These are phyloP conservation scores for Conus canariensis DNA, from an alignment of 2,888 invertebrate genomes.

Conservation along the genomic window DNA sequence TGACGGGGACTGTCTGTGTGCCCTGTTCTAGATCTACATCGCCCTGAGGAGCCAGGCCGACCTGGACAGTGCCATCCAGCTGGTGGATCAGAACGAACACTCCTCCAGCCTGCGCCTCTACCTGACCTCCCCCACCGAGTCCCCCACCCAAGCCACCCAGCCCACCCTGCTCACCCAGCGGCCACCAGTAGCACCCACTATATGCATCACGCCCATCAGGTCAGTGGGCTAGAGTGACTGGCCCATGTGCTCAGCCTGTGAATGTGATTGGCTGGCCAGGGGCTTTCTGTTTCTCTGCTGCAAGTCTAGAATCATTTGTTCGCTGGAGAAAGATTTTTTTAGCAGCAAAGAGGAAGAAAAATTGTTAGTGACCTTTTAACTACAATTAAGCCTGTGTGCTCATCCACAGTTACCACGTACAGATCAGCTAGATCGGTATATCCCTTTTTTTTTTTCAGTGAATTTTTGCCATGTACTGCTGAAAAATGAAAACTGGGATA, in stretches of 20 bases:
- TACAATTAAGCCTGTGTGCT: no score
- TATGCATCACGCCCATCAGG: background rate
- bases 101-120: conserved; percentile 71
- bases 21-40: conserved; percentile 67
- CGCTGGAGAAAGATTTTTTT: no score
- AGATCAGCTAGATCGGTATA: no score
- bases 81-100: conserved; percentile 73
- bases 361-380: no score
- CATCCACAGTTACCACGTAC: no score
- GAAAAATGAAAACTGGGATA: no score
- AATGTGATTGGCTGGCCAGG: no score
- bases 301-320: background rate
- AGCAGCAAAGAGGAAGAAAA: no score
- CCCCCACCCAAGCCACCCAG: conserved; percentile 37
- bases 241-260: background rate
- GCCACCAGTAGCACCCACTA: conserved; percentile 30
- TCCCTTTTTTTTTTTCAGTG: no score
- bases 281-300: no score
- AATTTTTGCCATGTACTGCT: no score
- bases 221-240: background rate
- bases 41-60: conserved; percentile 74
- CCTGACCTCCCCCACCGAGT: conserved; percentile 58
- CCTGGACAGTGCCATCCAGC: conserved; percentile 74
- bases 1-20: background rate
- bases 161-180: conserved; percentile 31